A percentile compares a stretch with the other conserved stretches of the same genome.
Evolutionary conservation across 1,140 invertebrate genomes (phyloP).

Genomic region (Macrotrachela quadricornifera): DNA sequence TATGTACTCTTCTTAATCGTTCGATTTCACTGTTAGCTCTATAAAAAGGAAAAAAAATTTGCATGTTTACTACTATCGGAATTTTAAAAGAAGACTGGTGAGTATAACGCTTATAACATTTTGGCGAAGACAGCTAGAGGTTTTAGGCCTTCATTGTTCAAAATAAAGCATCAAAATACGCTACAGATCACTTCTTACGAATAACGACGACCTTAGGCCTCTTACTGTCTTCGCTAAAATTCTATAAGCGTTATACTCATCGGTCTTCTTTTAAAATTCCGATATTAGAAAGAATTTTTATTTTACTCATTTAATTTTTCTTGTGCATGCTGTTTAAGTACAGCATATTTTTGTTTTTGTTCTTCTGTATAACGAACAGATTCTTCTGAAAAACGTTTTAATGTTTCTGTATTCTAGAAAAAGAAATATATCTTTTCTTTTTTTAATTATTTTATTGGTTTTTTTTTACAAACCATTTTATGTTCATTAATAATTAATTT

Average conservation of each 20-base stretch:
- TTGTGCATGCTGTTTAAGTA: constrained; percentile 7
- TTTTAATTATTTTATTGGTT: neutral
- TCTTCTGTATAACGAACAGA: too few relatives aligned
- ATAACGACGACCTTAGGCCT: too few relatives aligned
- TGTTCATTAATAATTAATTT: constrained; percentile 3
- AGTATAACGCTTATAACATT: too few relatives aligned
- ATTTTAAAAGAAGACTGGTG: too few relatives aligned
- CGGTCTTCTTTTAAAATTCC: too few relatives aligned
- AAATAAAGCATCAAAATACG: too few relatives aligned
- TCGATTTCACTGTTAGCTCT: constrained; percentile 9
- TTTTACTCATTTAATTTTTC: constrained; percentile 8
- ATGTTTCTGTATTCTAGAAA: constrained; percentile 1
- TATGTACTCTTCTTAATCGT: neutral
- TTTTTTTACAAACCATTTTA: neutral
- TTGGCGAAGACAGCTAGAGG: too few relatives aligned
- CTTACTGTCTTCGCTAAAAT: too few relatives aligned
- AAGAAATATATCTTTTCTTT: neutral
- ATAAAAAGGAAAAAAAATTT: neutral
- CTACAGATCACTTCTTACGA: too few relatives aligned
- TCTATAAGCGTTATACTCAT: too few relatives aligned
- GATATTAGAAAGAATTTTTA: neutral
- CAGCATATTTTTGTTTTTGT: constrained; percentile 5
- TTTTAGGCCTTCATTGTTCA: too few relatives aligned
- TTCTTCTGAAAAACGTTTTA: neutral
- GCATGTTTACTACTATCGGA: too few relatives aligned